Conservation (phyloP, 2,888 invertebrate genomes). For the Acanthoscelides obtectus region DNA sequence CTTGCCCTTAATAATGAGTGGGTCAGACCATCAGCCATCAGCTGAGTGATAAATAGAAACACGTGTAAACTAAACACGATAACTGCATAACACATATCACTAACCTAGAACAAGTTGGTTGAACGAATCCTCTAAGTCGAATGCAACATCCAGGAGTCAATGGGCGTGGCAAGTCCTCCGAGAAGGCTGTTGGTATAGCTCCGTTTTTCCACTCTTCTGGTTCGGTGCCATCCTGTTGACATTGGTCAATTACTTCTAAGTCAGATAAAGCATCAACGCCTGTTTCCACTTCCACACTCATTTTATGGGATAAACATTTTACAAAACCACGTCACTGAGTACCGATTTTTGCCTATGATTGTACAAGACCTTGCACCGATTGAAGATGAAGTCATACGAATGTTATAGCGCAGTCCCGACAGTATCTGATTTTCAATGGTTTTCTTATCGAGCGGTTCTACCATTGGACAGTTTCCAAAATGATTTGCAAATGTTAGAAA, state of each 20-base stretch:
- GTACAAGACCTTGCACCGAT: no score
- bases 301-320: not conserved
- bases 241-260: not conserved
- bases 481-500: no score
- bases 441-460: no score
- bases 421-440: no score
- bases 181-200: constrained; percentile 15
- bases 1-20: no score
- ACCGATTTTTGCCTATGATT: not conserved
- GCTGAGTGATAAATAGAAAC: no score
- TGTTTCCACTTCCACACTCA: not conserved
- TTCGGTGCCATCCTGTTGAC: not conserved
- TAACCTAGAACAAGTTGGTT: constrained; percentile 33
- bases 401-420: no score
- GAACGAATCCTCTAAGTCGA: constrained; percentile 27
- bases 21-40: no score
- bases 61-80: no score
- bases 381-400: no score
- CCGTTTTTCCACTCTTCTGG: not conserved
- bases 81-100: no score
- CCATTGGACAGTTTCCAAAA: no score
- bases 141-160: constrained; percentile 32
- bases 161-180: constrained; percentile 30
- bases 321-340: not conserved
- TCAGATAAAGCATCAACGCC: not conserved